These are phyloP conservation scores for Burhinus bistriatus DNA, from an alignment of 2,113 vertebrate species.

Conservation along the genomic window DNA sequence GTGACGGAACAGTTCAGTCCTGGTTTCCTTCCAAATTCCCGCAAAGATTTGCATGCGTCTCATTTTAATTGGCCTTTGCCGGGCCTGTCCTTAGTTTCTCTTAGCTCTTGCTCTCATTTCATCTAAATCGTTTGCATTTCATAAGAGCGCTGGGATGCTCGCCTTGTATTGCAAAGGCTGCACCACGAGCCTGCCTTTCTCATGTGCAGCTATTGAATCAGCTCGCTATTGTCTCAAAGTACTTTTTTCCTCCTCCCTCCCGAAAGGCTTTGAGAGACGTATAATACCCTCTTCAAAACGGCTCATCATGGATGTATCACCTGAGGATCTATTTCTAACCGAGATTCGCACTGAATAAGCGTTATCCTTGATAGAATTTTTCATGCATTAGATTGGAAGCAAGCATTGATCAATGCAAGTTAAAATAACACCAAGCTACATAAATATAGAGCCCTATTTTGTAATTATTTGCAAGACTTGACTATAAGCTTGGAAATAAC, in stretches of 20 bases:
- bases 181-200: neutral
- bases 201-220: neutral
- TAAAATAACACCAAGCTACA: neutral
- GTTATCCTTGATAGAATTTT: neutral
- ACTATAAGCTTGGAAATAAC: neutral
- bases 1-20: neutral
- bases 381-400: neutral
- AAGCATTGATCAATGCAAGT: neutral
- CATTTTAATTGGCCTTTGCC: neutral
- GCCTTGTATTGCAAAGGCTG: neutral
- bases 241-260: neutral
- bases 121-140: neutral
- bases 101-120: neutral
- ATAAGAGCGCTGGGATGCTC: neutral
- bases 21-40: neutral
- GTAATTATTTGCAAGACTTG: conserved; percentile 18
- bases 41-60: neutral
- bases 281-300: neutral
- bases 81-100: neutral
- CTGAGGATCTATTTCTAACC: conserved; percentile 9
- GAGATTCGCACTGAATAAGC: neutral
- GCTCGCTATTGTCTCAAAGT: neutral
- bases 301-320: neutral
- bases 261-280: neutral
- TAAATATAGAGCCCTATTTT: neutral